Base-by-base conservation (phyloP, 2,797 vertebrate genomes). In the Bovichtus variegatus region DNA sequence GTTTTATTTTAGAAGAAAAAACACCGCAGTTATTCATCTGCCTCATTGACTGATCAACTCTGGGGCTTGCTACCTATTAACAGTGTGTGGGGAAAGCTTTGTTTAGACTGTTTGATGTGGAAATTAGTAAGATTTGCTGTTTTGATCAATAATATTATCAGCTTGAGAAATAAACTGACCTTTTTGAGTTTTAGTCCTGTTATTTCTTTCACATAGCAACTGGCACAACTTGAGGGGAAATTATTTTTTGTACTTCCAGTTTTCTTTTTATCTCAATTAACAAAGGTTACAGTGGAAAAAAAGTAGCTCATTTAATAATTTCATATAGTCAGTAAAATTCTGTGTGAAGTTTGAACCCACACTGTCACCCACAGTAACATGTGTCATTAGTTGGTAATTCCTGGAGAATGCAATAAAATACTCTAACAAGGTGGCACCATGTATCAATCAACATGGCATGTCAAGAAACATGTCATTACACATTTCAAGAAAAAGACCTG, bases 1-100 rank as follows among this genome's bases (percentile, higher is more conserved):
- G 78, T 83, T 85, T 80, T 23, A 46, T 61, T 75, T 81, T 83
- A 82, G 38, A 71, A 69, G 80, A 82, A 83, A 53, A 77, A 18
- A 34, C 47, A 60, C 59, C 9, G 1, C 25, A 50, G 23, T 50
- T 6, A 6, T 27, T 78, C n/a, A 58, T 74, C 57, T 79, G 43
- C 54, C 67, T 78, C 47, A 31, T 40, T 29, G 23, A 54, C 12
- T 6, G 18, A 62, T 58, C 27, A 23, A 5, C 15, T 9, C 41
- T 23, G 25, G 19, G 19, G 19, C 31, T 16, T 38, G 2, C 60
- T n/a, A 59, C 16, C 46, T n/a, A 12, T 5, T 18, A 11, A 46
- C 34, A n/a, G 13, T 5, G 9, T 43, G 38, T 23, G 77, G 63
- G 69, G 36, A 82, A 76, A 65, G n/a, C 19, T 61, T 51, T 55